Evolutionary conservation across 2,888 invertebrate species (phyloP), one percentile per base, ranked within the genome.

Genomic region (Cenopis cana): DNA sequence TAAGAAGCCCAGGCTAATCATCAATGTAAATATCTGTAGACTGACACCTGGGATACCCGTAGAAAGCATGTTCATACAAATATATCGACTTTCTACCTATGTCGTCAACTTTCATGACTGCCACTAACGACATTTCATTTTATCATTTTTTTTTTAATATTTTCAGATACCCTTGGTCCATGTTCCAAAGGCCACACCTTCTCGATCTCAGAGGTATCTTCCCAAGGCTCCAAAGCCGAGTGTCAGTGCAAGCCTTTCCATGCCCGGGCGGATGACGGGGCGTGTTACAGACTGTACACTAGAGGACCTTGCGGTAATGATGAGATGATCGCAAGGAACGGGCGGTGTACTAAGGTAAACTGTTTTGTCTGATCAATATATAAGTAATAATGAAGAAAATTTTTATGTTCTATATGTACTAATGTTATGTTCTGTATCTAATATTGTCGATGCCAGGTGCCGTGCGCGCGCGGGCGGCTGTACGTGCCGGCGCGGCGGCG

Each of bases 281-380:
- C 94, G 0, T 98, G 98, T 84, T 97, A 97, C 86, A 91, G 97
- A 17, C 94, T 96, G 0, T 97, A 96, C 82, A 97, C 98, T 0
- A 94, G 95, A 74, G 98, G 97, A 0, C 97, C 97, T 0, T 98
- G 98, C 81, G 93, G 89, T 0, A 81, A 88, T 17, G 95, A 95
- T 36, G 94, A 96, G 80, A 96, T 97, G 93, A 94, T 97, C 20
- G 85, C 95, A 0, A 95, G 96, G 76, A 94, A 95, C 0, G 96
- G 96, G 0, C 89, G 94, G 3, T 98, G 98, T 76, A 90, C 84
- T 50, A 93, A 93, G 86, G 93, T 91, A 17, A 69, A 33, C 12
- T 11, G 12, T 33, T 57, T 64, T 52, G 29, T 17, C 6, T n/a
- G 50, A 14, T 5, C 4, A 41, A 11, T 54, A 14, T 52, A 52